Base-by-base conservation (phyloP, 2,113 vertebrate species). In the Catharus fuscescens region DNA sequence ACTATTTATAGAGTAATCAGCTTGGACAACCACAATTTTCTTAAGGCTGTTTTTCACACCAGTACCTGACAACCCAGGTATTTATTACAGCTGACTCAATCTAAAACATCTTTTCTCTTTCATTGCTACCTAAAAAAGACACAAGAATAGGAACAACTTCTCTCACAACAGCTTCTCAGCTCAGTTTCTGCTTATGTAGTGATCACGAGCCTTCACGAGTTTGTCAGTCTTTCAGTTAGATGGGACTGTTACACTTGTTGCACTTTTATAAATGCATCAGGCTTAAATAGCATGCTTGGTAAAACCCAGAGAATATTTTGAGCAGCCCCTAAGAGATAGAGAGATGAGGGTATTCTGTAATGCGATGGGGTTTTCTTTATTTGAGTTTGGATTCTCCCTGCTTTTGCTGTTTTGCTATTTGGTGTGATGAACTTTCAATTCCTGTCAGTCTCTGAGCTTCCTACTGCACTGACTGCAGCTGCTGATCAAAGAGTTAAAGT, bases 301-400 rank as follows among this genome's bases (percentile, higher is more conserved):
- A 77, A 69, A 93, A 59, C 6, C 3, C 17, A 50, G 54, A 48
- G 8, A 80, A 19, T 3, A 47, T 26, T 18, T 65, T 0, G 0
- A 36, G 34, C 20, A 52, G 13, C n/a, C 2, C 8, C 14, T 40
- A 26, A 28, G 28, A 85, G 23, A 12, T 4, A 92, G 53, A 29
- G 74, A 61, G 13, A 25, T 48, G n/a, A 73, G 20, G 5, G 1
- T 80, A 72, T 48, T 20, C 38, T 45, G 8, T 26, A 14, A 70
- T 13, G 12, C 42, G 36, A 34, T n/a, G 38, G 11, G 4, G 4
- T 53, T 77, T 34, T 36, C 6, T 25, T 24, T 36, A 40, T 47
- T 14, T 0, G 4, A n/a, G 8, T 73, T 56, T 3, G 0, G 10
- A 64, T 76, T 76, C 25, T 64, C 18, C 80, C 38, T 8, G 5